Evolutionary conservation across 2,888 invertebrate species (phyloP), one percentile per base, ranked within the genome.

Genomic region (Paralinhomoeus sp.): DNA sequence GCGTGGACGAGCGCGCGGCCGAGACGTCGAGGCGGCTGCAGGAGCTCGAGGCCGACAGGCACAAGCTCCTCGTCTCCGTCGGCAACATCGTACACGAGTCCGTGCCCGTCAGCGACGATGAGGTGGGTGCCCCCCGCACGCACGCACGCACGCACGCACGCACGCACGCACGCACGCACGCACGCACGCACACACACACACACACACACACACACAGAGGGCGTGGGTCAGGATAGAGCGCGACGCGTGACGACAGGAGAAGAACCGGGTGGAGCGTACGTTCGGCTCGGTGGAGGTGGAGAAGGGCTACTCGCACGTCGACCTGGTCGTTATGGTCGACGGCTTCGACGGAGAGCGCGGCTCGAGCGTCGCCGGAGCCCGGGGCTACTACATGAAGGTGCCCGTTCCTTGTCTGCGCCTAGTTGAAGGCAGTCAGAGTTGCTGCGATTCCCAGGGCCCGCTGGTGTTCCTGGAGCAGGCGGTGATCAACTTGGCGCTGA

Each of bases 381-480:
- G 93, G 50, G 89, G 91, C 0, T 97, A 93, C 64, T 97, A 83
- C 61, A 60, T 75, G 27, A 71, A 69, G 58, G 64, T 64, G 42
- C 9, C 18, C 41, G 12, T 42, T 42, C 41, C 17, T n/a, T 9
- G 20, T 21, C 23, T 43, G 9, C 42, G n/a, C 43, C 12, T 20
- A 12, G 22, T 41, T 18, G 15, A 20, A 31, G n/a, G n/a, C n/a
- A n/a, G n/a, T n/a, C n/a, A n/a, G n/a, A n/a, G n/a, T n/a, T n/a
- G n/a, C n/a, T n/a, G n/a, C n/a, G n/a, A n/a, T n/a, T n/a, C n/a
- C 7, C 77, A 79, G 54, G 93, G 93, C 0, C 74, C 93, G 1
- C 81, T 84, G 15, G 89, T 93, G 2, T 91, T 87, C 62, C 67
- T 97, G 21, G 89, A 97, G 62, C 84, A 89, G 54, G 97, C 93